phyloP scores from a whole-genome alignment of 2,797 vertebrate genomes.

The Nothura maculosa region DNA sequence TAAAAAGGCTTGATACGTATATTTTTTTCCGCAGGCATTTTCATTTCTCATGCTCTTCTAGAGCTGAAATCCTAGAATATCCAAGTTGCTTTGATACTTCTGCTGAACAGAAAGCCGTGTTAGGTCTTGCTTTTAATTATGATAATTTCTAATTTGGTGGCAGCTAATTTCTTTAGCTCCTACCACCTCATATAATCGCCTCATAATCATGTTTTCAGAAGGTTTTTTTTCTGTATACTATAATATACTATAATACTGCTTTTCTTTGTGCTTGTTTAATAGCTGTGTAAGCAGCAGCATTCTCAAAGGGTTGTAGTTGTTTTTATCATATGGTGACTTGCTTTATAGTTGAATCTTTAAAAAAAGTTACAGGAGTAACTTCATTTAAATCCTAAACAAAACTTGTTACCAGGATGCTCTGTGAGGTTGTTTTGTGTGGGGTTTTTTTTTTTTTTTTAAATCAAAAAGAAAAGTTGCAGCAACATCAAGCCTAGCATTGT shows the following conservation, averaged over 20 bases:
- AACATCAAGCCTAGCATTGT: neutral
- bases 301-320: rapidly evolving
- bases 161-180: neutral
- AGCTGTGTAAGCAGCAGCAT: neutral
- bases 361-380: neutral
- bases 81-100: neutral
- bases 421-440: neutral
- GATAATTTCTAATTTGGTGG: neutral
- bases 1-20: neutral
- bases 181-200: too few species aligned
- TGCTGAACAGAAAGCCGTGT: rapidly evolving
- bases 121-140: neutral
- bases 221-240: neutral
- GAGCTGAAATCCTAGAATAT: neutral
- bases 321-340: neutral
- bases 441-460: neutral
- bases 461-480: neutral
- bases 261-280: neutral
- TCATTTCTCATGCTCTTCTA: neutral
- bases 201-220: neutral
- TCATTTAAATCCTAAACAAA: neutral
- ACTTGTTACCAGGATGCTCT: neutral
- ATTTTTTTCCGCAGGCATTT: neutral
- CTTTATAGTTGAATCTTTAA: neutral
- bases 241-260: neutral